Evolutionary conservation across 2,888 invertebrate species (phyloP), one percentile per base, ranked within the genome.

Genomic region (Xiphydria camelus): DNA sequence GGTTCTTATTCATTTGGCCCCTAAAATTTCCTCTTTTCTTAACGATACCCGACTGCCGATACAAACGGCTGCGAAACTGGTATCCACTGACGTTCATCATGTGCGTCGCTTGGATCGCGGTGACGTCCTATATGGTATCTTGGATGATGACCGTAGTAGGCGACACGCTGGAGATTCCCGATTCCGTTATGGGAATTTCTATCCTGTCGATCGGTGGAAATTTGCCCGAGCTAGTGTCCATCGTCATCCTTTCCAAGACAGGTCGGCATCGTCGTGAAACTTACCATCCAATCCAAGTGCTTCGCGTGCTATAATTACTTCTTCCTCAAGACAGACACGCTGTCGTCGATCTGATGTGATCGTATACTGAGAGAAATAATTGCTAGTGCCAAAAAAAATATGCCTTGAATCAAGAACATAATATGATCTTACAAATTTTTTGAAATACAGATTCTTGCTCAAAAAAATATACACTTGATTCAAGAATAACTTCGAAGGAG

Each of bases 71-170:
- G 62, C 80, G 81, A 14, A 81, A 76, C 37, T 76, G 83, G 51
- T 94, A 88, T 68, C 88, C 91, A 0, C 26, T 89, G 1, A 85
- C 92, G 0, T 95, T 96, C 69, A 53, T 90, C 10, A 87, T 94
- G 85, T 93, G 93, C 66, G 85, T 94, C 18, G 71, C 90, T 2
- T 92, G 91, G 85, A 91, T 96, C 51, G 94, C 90, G 2, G 73
- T 79, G 1, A 86, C 91, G 53, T 91, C 94, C 0, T 96, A 94
- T 68, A 62, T 92, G 41, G 88, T 93, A 18, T 88, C 94, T 0
- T 96, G 96, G 95, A 91, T 94, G 86, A 87, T 94, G 71, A 86
- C 91, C 20, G 81, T 89, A 3, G 84, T 94, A 53, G 94, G 94
- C 19, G 82, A 84, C 51, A 87, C 91, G 0, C 82, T 92, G 29